These are phyloP conservation scores for Lasaia peninsularis DNA, from an alignment of 1,140 invertebrate species.

Conservation along the genomic window DNA sequence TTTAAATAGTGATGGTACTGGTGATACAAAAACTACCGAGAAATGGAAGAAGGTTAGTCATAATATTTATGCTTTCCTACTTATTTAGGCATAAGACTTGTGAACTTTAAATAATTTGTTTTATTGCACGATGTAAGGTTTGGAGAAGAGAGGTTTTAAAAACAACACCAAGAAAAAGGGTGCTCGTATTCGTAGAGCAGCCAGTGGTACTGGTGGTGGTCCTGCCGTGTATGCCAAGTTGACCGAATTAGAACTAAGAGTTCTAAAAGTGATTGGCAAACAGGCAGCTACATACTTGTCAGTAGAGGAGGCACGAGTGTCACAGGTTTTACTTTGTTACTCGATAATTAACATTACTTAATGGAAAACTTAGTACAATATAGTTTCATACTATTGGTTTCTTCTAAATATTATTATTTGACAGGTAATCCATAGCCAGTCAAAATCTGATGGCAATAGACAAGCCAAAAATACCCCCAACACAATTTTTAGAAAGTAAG, in stretches of 20 bases:
- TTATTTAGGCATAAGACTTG: background rate
- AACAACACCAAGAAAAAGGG: constrained; percentile 24
- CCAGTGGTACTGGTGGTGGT: constrained; percentile 18
- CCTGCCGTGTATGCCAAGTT: constrained; percentile 14
- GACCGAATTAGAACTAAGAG: constrained; percentile 19
- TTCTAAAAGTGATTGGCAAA: constrained; percentile 17
- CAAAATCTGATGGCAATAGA: no score
- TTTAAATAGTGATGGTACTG: constrained; percentile 21
- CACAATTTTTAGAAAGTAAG: no score
- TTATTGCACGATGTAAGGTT: background rate
- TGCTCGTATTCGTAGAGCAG: constrained; percentile 22
- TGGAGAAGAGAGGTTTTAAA: constrained; percentile 3
- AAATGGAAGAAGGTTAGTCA: constrained; percentile 29
- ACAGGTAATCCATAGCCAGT: no score
- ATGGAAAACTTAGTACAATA: no score
- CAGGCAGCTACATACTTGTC: constrained; percentile 18
- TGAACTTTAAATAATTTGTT: background rate
- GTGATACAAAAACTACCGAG: constrained; percentile 19
- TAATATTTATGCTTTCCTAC: background rate
- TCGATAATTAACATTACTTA: background rate
- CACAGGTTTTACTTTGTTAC: constrained; percentile 8
- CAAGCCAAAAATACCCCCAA: no score
- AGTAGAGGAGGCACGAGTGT: constrained; percentile 16
- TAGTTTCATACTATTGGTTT: no score
- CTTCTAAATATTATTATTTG: no score